phyloP scores from a whole-genome alignment of 2,113 vertebrate genomes.

The Protobothrops mucrosquamatus region DNA sequence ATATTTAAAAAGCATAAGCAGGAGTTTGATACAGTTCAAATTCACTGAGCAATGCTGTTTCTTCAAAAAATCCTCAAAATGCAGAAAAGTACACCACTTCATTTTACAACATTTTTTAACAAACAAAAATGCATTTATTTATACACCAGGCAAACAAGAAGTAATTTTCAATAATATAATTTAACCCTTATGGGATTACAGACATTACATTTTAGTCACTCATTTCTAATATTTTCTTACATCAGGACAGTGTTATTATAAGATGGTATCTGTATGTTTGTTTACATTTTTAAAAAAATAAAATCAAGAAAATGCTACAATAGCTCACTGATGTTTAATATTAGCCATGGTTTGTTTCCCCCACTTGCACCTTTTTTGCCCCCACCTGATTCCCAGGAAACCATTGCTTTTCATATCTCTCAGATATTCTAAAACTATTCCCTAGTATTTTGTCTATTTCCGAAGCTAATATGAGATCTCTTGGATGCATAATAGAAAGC shows the following conservation, averaged over 20 bases:
- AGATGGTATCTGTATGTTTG: neutral
- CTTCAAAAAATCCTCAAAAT: conserved; percentile 71
- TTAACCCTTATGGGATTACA: conserved; percentile 61
- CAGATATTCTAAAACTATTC: neutral
- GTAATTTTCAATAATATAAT: conserved; percentile 73
- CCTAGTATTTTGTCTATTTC: neutral
- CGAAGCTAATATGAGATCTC: neutral
- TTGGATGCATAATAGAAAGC: neutral
- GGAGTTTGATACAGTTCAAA: conserved; percentile 56
- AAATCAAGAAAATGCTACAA: neutral
- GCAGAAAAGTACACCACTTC: conserved; percentile 67
- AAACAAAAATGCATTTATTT: conserved; percentile 76
- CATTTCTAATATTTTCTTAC: neutral
- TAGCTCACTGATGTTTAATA: neutral
- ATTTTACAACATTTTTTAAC: conserved; percentile 73
- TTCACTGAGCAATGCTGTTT: conserved; percentile 68
- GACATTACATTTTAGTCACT: conserved; percentile 59
- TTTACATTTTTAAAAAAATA: neutral
- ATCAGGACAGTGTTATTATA: conserved; percentile 35
- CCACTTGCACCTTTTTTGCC: neutral
- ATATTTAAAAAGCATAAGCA: conserved; percentile 45
- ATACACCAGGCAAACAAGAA: conserved; percentile 74
- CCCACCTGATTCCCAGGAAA: neutral
- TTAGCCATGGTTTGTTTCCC: neutral
- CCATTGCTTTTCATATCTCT: neutral